These are phyloP conservation scores for Pipa parva DNA, from an alignment of 2,113 vertebrate species.

Conservation along the genomic window DNA sequence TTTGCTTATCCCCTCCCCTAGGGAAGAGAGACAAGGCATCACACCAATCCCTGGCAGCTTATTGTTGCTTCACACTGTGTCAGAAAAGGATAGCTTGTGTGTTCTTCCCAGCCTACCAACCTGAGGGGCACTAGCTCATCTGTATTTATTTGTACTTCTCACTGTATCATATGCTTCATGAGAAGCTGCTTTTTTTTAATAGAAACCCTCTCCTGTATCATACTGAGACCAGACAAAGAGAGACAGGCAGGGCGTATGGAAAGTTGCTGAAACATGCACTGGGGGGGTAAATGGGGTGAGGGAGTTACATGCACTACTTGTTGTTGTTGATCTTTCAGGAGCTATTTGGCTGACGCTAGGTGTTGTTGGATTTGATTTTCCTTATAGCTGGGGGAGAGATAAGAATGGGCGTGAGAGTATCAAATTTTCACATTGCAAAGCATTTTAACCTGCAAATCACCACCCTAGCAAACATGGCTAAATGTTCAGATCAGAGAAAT, in stretches of 20 bases:
- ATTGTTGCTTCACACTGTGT: slow-evolving; percentile 31
- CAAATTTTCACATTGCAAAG: too few relatives aligned
- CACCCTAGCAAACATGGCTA: too few relatives aligned
- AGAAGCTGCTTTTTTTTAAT: background rate
- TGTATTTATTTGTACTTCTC: slow-evolving; percentile 5
- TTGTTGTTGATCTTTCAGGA: background rate
- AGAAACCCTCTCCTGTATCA: background rate
- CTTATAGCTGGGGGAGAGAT: background rate
- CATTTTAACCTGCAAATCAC: too few relatives aligned
- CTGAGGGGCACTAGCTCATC: slow-evolving; percentile 10
- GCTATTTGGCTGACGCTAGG: background rate
- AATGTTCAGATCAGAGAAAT: too few relatives aligned
- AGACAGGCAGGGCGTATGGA: background rate
- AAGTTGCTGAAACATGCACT: background rate
- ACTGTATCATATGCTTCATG: background rate
- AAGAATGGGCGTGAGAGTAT: too few relatives aligned
- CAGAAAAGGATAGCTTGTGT: background rate
- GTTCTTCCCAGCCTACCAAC: slow-evolving; percentile 7
- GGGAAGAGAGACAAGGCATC: slow-evolving; percentile 50
- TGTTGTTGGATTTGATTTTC: background rate
- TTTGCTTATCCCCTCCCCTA: slow-evolving; percentile 48
- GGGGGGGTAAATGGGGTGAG: background rate
- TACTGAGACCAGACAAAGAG: background rate
- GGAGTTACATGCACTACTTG: background rate
- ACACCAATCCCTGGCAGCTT: slow-evolving; percentile 48